phyloP scores from a whole-genome alignment of 2,888 invertebrate genomes.

The Zhuqinia jingwanae region DNA sequence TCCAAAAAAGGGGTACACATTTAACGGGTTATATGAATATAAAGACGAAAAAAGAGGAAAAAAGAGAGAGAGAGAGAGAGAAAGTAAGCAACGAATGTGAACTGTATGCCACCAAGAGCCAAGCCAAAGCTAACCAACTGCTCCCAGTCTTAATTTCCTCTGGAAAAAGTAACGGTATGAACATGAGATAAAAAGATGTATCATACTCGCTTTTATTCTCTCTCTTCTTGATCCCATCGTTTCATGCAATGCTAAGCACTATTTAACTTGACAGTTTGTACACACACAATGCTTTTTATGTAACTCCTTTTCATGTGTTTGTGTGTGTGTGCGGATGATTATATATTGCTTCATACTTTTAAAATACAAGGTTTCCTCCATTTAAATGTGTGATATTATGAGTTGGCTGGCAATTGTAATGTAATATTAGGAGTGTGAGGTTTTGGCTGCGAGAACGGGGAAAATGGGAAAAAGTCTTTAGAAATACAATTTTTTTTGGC shows the following conservation, averaged over 20 bases:
- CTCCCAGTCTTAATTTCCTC: slow-evolving; percentile 51
- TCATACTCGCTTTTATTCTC: slow-evolving; percentile 37
- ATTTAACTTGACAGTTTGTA: slow-evolving; percentile 48
- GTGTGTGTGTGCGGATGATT: not conserved
- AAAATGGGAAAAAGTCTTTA: no score
- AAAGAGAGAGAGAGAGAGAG: not conserved
- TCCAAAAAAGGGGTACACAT: not conserved
- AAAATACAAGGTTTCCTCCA: not conserved
- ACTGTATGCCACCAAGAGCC: not conserved
- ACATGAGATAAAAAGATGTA: slow-evolving; percentile 42
- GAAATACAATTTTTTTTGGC: no score
- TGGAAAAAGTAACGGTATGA: slow-evolving; percentile 35
- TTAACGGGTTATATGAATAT: no score
- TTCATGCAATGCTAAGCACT: slow-evolving; percentile 37
- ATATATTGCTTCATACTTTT: not conserved
- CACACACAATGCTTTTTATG: slow-evolving; percentile 23
- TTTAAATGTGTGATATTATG: slow-evolving; percentile 15
- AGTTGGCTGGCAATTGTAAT: not conserved
- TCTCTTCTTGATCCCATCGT: slow-evolving; percentile 22
- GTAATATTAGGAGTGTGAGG: no score
- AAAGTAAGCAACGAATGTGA: not conserved
- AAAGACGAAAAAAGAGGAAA: no score
- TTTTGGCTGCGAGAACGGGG: no score
- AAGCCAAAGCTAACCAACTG: slow-evolving; percentile 36
- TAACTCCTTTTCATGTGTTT: not conserved